Evolutionary conservation across 2,888 invertebrate species (phyloP).

Genomic region (Microdon myrmicae): DNA sequence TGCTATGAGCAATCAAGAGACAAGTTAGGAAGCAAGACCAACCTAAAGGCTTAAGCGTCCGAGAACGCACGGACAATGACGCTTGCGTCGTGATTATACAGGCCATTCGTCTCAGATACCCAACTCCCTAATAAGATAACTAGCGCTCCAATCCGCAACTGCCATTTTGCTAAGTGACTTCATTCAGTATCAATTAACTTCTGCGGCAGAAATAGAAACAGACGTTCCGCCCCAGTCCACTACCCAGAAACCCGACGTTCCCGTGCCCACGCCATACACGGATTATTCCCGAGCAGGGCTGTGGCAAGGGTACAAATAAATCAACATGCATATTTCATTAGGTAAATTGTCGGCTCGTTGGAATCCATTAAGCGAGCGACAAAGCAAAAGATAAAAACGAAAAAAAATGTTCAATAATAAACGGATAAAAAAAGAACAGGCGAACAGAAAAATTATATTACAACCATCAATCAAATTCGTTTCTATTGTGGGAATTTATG

Average conservation of each 20-base stretch:
- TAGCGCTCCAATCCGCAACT: slow-evolving; percentile 54
- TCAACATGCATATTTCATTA: slow-evolving; percentile 52
- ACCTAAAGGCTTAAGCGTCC: slow-evolving; percentile 42
- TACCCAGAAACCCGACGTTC: neutral
- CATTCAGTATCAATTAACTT: slow-evolving; percentile 66
- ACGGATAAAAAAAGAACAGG: slow-evolving; percentile 35
- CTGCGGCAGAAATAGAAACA: slow-evolving; percentile 52
- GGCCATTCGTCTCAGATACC: slow-evolving; percentile 23
- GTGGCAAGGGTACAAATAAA: slow-evolving; percentile 43
- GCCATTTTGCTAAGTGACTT: slow-evolving; percentile 62
- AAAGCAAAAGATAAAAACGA: slow-evolving; percentile 21
- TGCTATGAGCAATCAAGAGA: slow-evolving; percentile 50
- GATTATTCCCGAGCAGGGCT: neutral
- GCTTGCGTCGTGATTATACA: slow-evolving; percentile 21
- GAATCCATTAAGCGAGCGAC: slow-evolving; percentile 49
- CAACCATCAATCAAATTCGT: slow-evolving; percentile 51
- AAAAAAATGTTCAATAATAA: slow-evolving; percentile 2
- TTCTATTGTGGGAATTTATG: slow-evolving; percentile 49
- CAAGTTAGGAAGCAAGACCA: slow-evolving; percentile 45
- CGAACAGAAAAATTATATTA: slow-evolving; percentile 51
- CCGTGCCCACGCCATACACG: slow-evolving; percentile 21
- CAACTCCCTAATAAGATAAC: slow-evolving; percentile 33
- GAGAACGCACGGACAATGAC: slow-evolving; percentile 14
- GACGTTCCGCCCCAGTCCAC: slow-evolving; percentile 1
- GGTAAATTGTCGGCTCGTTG: slow-evolving; percentile 51